Evolutionary conservation across 2,113 vertebrate genomes (phyloP).

Genomic region (Syngnathoides biaculeatus): DNA sequence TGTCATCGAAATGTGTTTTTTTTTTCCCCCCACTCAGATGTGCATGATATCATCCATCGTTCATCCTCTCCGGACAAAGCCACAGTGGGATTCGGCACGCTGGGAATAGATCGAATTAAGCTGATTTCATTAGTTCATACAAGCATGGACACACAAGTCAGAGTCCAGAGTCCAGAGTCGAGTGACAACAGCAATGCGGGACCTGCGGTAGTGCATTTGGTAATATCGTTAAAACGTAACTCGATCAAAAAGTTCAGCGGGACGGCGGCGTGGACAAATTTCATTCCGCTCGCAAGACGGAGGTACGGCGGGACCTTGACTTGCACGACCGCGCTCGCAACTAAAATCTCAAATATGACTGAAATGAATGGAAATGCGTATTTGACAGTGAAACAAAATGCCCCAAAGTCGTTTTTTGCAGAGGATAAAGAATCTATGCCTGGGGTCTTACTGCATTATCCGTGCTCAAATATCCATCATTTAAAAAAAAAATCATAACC

Average conservation of each 20-base stretch:
- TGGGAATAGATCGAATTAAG: slow-evolving; percentile 18
- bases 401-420: too few species aligned
- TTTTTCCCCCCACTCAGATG: too few species aligned
- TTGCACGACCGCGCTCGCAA: too few species aligned
- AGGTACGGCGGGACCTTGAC: too few species aligned
- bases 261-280: neutral
- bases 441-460: too few species aligned
- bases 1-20: slow-evolving; percentile 20
- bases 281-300: too few species aligned
- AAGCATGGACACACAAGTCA: slow-evolving; percentile 28
- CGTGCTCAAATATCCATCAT: too few species aligned
- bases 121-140: slow-evolving; percentile 39
- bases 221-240: neutral
- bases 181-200: slow-evolving; percentile 18
- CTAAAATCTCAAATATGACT: too few species aligned
- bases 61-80: slow-evolving; percentile 15
- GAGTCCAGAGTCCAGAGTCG: slow-evolving; percentile 19
- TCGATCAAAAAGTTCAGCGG: slow-evolving; percentile 8
- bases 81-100: slow-evolving; percentile 18
- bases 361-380: too few species aligned
- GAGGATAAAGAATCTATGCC: too few species aligned
- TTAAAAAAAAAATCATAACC: too few species aligned
- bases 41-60: slow-evolving; percentile 42
- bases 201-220: neutral
- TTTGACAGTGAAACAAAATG: too few species aligned